These are phyloP conservation scores for Anguilla megastoma DNA, from an alignment of 2,797 vertebrate species.

Conservation along the genomic window DNA sequence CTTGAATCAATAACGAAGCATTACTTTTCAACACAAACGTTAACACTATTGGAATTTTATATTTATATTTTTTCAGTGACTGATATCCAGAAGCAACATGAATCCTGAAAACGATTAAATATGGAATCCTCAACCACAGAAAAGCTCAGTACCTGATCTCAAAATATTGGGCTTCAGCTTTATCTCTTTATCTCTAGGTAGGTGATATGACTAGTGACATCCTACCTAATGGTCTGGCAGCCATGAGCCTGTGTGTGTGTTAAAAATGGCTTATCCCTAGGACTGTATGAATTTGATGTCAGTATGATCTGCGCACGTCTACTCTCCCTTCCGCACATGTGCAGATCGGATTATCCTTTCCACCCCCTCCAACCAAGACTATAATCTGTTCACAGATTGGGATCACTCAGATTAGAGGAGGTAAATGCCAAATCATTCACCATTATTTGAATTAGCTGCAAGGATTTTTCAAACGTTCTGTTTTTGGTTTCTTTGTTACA, in stretches of 20 bases:
- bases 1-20: not conserved
- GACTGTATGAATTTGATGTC: not conserved
- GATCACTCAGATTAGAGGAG: not conserved
- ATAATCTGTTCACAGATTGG: slow-evolving; percentile 22
- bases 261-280: not conserved
- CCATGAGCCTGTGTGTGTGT: not conserved
- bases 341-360: slow-evolving; percentile 13
- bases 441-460: slow-evolving; percentile 1
- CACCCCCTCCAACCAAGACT: not conserved
- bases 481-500: not conserved
- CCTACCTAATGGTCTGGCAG: not conserved
- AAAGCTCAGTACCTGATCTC: not conserved
- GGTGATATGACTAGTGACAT: not conserved
- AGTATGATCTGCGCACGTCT: slow-evolving; percentile 11
- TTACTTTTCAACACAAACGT: not conserved
- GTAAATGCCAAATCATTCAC: not conserved
- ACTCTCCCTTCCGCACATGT: not conserved
- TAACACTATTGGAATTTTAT: not conserved
- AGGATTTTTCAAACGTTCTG: not conserved
- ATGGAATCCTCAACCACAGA: not conserved
- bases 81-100: not conserved
- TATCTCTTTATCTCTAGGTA: not conserved
- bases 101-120: not conserved
- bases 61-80: not conserved
- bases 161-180: not conserved